Evolutionary conservation across 2,888 invertebrate genomes (phyloP), one percentile per base, ranked within the genome.

Genomic region (Syrphus vitripennis): DNA sequence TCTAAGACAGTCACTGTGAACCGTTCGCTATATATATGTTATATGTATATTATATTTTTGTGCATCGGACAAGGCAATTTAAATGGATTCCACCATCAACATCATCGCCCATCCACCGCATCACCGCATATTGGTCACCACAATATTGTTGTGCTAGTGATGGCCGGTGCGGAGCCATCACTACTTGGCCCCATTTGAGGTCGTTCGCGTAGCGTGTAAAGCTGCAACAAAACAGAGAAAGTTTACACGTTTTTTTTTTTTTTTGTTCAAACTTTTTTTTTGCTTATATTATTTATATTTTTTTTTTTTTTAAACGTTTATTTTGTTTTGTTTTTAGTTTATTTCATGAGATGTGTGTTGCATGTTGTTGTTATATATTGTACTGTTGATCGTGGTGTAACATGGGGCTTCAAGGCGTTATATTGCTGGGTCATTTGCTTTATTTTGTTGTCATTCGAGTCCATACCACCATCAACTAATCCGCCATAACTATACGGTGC

Each of bases 361-460:
- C 76, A 84, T 84, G 76, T 75, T 59, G 72, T 78, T 72, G 70
- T 80, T 57, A 31, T n/a, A 31, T 21, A 50, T 57, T n/a, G 57
- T 83, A 55, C 12, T 53, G 16, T 21, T 67, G 26, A 65, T 59
- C 12, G 48, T 82, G 70, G 77, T 86, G 82, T 86, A 86, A 86
- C 77, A 34, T 77, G 82, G 80, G 86, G 74, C 82, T 86, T 86
- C 86, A 86, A 86, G 86, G 82, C 86, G 86, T 86, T 86, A 84
- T 70, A 86, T 74, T 78, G 82, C 74, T 74, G 86, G 82, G 82
- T 86, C 86, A 86, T 86, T 86, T 82, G 77, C 77, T 86, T 77
- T 50, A 40, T 48, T 71, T 67, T 72, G 74, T 70, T 63, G 61
- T 61, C 63, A 74, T 24, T 31, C 65, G 31, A 19, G 31, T 48